Conservation (phyloP, 92 coral and sea anemone species). For the Nematostella vectensis region DNA sequence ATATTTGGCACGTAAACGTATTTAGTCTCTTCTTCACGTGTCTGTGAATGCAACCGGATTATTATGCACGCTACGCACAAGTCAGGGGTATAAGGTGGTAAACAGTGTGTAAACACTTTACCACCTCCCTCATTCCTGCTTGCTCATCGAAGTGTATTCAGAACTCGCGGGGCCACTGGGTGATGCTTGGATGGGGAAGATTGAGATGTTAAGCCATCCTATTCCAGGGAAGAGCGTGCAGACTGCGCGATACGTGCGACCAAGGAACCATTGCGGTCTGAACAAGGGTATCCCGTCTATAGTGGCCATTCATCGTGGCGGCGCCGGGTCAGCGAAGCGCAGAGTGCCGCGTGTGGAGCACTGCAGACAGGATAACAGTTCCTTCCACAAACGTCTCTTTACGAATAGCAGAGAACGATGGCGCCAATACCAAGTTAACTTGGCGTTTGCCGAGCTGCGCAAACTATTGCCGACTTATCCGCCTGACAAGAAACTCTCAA, state of each 20-base stretch:
- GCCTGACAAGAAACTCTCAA: slow-evolving; percentile 69
- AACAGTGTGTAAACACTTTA: too few relatives aligned
- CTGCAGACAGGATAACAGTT: slow-evolving; percentile 8
- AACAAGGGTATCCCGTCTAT: too few relatives aligned
- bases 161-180: too few relatives aligned
- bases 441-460: slow-evolving; percentile 75
- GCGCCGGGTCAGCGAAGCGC: slow-evolving; percentile 1
- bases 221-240: background rate
- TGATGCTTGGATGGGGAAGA: background rate
- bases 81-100: too few relatives aligned
- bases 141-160: too few relatives aligned
- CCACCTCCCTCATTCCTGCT: too few relatives aligned
- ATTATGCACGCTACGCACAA: too few relatives aligned
- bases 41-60: too few relatives aligned
- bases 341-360: background rate
- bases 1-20: background rate
- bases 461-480: slow-evolving; percentile 73
- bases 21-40: too few relatives aligned
- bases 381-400: slow-evolving; percentile 36
- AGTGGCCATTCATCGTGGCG: too few relatives aligned
- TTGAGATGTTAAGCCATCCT: background rate
- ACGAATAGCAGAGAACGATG: slow-evolving; percentile 83
- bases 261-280: too few relatives aligned
- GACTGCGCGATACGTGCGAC: too few relatives aligned
- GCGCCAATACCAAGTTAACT: slow-evolving; percentile 75